Conservation (phyloP, 2,888 invertebrate species). For the Amblyjoppa fuscipennis region DNA sequence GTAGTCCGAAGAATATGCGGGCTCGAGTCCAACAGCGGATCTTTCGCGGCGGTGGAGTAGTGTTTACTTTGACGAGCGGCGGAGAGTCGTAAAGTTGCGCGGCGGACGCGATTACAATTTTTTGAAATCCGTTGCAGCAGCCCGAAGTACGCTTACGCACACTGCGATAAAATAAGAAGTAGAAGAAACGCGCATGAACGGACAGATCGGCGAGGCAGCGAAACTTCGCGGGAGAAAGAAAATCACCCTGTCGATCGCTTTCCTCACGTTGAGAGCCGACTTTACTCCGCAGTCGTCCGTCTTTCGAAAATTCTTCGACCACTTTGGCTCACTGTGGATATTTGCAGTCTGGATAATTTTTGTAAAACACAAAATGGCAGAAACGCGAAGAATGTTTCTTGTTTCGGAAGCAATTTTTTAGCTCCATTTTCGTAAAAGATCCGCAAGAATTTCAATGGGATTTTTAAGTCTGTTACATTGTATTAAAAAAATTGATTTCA, state of each 20-base stretch:
- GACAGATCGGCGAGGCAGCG: conserved; percentile 3
- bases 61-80: conserved; percentile 78
- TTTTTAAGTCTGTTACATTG: too few species aligned
- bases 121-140: conserved; percentile 51
- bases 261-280: conserved; percentile 17
- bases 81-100: conserved; percentile 73
- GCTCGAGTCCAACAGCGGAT: background rate
- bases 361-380: background rate
- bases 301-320: conserved; percentile 37
- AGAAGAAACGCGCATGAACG: background rate
- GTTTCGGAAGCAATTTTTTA: background rate
- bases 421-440: background rate
- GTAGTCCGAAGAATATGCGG: conserved; percentile 10
- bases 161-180: conserved; percentile 13
- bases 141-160: conserved; percentile 37
- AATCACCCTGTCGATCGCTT: conserved; percentile 47
- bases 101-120: conserved; percentile 69
- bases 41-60: conserved; percentile 32
- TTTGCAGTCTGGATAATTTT: conserved; percentile 51
- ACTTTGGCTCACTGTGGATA: conserved; percentile 18
- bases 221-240: conserved; percentile 35
- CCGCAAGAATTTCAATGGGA: background rate
- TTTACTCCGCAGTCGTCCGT: conserved; percentile 14
- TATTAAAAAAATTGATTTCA: background rate
- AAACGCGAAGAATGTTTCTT: background rate